Evolutionary conservation across 1,140 invertebrate species (phyloP).

Genomic region (Hylaeus volcanicus): DNA sequence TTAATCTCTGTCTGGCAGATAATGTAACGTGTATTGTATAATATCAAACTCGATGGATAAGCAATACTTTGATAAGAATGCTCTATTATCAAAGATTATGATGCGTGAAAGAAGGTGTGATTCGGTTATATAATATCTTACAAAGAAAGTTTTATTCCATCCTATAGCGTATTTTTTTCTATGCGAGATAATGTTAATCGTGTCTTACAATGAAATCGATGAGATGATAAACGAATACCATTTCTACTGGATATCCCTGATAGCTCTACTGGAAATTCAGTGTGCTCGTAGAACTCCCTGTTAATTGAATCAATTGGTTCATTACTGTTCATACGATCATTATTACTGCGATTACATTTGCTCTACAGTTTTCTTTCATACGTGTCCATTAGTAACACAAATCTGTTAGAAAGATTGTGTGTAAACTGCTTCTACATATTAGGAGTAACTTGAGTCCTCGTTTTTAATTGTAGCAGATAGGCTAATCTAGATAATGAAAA

Average conservation of each 20-base stretch:
- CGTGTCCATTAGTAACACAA: conserved; percentile 52
- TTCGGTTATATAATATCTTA: background rate
- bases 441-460: conserved; percentile 68
- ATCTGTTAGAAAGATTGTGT: conserved; percentile 65
- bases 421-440: conserved; percentile 59
- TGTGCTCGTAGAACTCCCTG: background rate
- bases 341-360: conserved; percentile 8
- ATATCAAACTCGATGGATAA: conserved; percentile 10
- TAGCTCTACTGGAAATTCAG: conserved; percentile 3
- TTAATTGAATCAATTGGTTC: conserved; percentile 12
- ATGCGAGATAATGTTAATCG: conserved; percentile 2
- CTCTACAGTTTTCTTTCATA: conserved; percentile 1
- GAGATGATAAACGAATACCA: background rate
- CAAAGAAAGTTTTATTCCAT: conserved; percentile 32
- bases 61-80: conserved; percentile 11
- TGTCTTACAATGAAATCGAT: conserved; percentile 6
- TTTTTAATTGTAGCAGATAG: conserved; percentile 70
- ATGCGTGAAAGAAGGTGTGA: conserved; percentile 22
- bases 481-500: conserved; percentile 70
- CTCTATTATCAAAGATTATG: conserved; percentile 3
- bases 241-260: conserved; percentile 8
- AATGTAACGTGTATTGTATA: conserved; percentile 19
- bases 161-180: conserved; percentile 7
- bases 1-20: conserved; percentile 19
- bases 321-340: conserved; percentile 6